A percentile compares a stretch with the other conserved stretches of the same genome.
Evolutionary conservation across 2,113 vertebrate genomes (phyloP).

Genomic region (Tympanuchus pallidicinctus): DNA sequence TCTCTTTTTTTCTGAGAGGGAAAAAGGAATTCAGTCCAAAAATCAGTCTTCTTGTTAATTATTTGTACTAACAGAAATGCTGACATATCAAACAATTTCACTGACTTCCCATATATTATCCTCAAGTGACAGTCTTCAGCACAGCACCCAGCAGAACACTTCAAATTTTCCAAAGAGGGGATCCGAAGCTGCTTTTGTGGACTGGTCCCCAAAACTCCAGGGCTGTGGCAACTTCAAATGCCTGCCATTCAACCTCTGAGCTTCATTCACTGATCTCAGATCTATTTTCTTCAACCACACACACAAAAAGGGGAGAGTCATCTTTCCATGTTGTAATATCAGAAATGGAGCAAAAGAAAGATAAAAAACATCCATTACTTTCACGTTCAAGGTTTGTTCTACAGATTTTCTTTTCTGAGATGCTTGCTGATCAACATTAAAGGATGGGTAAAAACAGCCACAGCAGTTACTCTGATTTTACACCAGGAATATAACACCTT

Average conservation of each 20-base stretch:
- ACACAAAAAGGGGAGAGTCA: background rate
- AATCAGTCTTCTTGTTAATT: slow-evolving; percentile 38
- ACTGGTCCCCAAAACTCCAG: background rate
- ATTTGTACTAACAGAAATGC: slow-evolving; percentile 5
- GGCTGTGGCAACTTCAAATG: background rate
- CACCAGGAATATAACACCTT: background rate
- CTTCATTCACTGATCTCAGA: background rate
- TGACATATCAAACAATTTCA: background rate
- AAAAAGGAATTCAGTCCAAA: background rate
- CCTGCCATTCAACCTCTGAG: background rate
- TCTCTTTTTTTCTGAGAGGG: background rate
- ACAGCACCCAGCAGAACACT: background rate
- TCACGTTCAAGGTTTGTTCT: background rate
- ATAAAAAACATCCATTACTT: background rate
- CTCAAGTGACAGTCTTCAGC: background rate
- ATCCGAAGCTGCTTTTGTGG: background rate
- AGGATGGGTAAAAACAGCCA: background rate
- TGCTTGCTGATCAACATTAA: background rate
- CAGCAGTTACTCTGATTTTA: background rate
- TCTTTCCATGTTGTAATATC: background rate
- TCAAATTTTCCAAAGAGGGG: background rate
- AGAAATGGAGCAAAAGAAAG: background rate
- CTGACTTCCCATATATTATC: background rate
- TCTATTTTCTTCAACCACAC: background rate
- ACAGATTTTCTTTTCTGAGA: background rate